Conservation (phyloP, 2,797 vertebrate species). For the Mus minutoides region DNA sequence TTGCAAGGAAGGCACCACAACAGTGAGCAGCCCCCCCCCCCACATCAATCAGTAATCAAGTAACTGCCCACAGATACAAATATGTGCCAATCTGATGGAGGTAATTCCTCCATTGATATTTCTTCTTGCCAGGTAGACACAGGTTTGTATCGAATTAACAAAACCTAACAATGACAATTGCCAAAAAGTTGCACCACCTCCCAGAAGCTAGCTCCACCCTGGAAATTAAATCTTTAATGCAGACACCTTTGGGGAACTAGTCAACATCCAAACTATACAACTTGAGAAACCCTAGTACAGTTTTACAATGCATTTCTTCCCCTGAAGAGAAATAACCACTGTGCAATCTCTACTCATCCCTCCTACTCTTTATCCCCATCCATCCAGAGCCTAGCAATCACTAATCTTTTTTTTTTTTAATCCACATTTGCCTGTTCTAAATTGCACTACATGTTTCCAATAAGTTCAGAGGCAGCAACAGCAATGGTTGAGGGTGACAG, state of each 20-base stretch:
- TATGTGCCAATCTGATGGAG: background rate
- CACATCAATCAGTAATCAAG: background rate
- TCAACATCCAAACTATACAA: background rate
- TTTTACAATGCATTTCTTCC: background rate
- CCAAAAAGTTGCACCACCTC: background rate
- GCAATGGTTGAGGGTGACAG: background rate
- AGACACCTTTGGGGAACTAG: background rate
- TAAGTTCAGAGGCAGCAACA: background rate
- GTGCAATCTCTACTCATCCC: background rate
- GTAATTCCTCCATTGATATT: background rate
- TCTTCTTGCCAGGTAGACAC: background rate
- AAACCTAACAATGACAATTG: background rate
- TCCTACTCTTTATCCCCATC: background rate
- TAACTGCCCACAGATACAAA: background rate
- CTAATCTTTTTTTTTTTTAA: background rate
- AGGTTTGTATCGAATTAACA: background rate
- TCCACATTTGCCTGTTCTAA: background rate
- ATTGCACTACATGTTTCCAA: background rate
- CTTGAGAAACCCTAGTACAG: background rate
- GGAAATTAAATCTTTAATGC: background rate
- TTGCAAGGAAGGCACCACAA: background rate
- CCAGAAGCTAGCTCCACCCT: background rate
- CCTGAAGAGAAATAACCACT: background rate
- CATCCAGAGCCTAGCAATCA: background rate
- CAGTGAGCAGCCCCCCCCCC: accelerated